These are phyloP conservation scores for Nasonovia ribisnigri DNA, from an alignment of 2,888 invertebrate species.

Conservation along the genomic window DNA sequence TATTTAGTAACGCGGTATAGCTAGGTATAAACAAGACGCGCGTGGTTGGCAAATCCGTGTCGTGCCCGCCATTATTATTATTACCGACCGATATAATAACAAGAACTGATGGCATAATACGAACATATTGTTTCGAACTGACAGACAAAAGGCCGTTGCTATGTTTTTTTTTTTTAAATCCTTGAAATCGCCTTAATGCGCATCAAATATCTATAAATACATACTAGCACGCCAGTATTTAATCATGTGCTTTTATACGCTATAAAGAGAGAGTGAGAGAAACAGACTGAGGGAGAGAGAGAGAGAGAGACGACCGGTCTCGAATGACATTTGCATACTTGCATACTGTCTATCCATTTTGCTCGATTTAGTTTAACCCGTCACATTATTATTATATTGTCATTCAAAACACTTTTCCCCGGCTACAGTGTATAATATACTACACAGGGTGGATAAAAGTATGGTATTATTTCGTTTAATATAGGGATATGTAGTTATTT, in stretches of 20 bases:
- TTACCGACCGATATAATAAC: slow-evolving; percentile 6
- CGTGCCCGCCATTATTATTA: neutral
- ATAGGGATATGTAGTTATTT: neutral
- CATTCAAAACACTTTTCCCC: neutral
- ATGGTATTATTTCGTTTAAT: neutral
- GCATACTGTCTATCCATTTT: slow-evolving; percentile 3
- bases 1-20: neutral
- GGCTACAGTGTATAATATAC: neutral
- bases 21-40: slow-evolving; percentile 50
- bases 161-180: slow-evolving; percentile 15
- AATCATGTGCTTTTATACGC: neutral
- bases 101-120: neutral
- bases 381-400: slow-evolving; percentile 1
- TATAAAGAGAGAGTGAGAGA: neutral
- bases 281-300: neutral
- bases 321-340: slow-evolving; percentile 21
- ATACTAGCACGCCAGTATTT: too few relatives aligned
- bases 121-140: neutral
- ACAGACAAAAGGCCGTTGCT: neutral
- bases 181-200: slow-evolving; percentile 11
- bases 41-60: slow-evolving; percentile 42
- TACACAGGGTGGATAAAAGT: neutral
- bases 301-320: neutral
- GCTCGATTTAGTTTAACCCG: slow-evolving; percentile 9
- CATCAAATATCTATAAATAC: neutral